Evolutionary conservation across 2,797 vertebrate species (phyloP).

Genomic region (Triplophysa bombifrons): DNA sequence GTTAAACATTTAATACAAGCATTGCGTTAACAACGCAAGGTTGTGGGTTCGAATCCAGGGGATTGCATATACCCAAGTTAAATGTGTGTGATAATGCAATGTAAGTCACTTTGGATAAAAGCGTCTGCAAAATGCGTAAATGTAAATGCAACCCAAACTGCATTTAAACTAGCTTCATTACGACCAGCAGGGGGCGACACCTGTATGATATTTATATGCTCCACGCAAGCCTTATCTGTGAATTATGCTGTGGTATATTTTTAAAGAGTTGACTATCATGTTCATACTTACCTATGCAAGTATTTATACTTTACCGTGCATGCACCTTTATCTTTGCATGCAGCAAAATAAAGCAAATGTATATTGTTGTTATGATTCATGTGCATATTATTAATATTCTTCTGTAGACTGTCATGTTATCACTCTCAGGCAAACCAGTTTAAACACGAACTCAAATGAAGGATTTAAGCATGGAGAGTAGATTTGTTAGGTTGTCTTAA

Average conservation of each 20-base stretch:
- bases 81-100: too few species aligned
- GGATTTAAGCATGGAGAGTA: slow-evolving; percentile 29
- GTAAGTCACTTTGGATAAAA: too few species aligned
- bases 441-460: slow-evolving; percentile 39
- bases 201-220: background rate
- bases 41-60: too few species aligned
- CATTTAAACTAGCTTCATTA: background rate
- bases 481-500: slow-evolving; percentile 19
- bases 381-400: background rate
- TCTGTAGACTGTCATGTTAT: background rate
- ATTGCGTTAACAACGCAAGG: too few species aligned
- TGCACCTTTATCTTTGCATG: slow-evolving; percentile 74
- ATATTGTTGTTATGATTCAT: slow-evolving; percentile 17
- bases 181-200: slow-evolving; percentile 45
- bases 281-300: slow-evolving; percentile 2
- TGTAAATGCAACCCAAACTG: background rate
- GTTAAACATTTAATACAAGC: background rate
- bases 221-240: slow-evolving; percentile 23
- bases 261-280: slow-evolving; percentile 1
- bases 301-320: slow-evolving; percentile 75
- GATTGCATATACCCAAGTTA: too few species aligned
- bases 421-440: slow-evolving; percentile 15
- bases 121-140: too few species aligned
- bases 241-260: background rate
- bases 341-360: slow-evolving; percentile 63